These are phyloP conservation scores for Caenorhabditis wallacei DNA, from an alignment of 2,888 invertebrate species.

Conservation along the genomic window DNA sequence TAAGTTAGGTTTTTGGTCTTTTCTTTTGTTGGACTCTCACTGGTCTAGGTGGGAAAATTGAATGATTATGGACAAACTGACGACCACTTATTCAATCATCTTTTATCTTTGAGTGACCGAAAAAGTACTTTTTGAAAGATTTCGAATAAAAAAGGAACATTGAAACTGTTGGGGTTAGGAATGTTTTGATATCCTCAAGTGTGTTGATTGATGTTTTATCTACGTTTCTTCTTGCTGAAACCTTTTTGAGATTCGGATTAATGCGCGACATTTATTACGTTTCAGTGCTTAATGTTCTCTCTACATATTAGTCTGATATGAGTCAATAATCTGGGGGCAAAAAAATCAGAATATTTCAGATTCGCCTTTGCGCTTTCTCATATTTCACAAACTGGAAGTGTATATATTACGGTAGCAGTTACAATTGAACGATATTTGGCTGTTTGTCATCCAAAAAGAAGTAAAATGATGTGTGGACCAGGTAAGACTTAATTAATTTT, in stretches of 20 bases:
- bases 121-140: constrained; percentile 11
- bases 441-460: constrained; percentile 76
- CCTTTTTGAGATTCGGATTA: constrained; percentile 24
- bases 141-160: too few species aligned
- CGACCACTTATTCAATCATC: constrained; percentile 48
- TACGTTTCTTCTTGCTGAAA: constrained; percentile 8
- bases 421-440: constrained; percentile 81
- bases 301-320: constrained; percentile 11
- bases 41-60: constrained; percentile 37
- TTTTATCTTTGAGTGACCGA: constrained; percentile 28
- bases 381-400: constrained; percentile 81
- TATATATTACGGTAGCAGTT: constrained; percentile 80
- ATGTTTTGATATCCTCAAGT: background rate
- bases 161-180: too few species aligned
- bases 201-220: constrained; percentile 33
- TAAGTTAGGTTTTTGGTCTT: constrained; percentile 45
- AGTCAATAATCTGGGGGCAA: background rate
- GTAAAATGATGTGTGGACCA: constrained; percentile 73
- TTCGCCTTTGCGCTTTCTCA: constrained; percentile 81
- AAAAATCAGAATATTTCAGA: constrained; percentile 55
- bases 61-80: constrained; percentile 15
- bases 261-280: constrained; percentile 25
- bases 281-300: constrained; percentile 1
- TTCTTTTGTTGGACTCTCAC: constrained; percentile 30
- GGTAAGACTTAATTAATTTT: constrained; percentile 40